Base-by-base conservation (phyloP, 2,113 vertebrate genomes). In the Butastur rufipennis region DNA sequence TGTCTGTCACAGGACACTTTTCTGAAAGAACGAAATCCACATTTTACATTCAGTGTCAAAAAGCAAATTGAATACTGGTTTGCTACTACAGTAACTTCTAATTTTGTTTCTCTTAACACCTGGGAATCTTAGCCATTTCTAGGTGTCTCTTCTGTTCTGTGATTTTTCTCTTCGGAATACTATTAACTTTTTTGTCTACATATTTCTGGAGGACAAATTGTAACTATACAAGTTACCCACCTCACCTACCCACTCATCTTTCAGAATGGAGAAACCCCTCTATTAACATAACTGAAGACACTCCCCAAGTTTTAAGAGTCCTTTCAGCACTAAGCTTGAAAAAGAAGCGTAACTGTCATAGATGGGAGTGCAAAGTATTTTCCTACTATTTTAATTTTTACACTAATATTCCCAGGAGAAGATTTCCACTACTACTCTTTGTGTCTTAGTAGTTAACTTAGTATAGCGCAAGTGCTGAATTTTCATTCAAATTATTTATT, bases 261-360 rank as follows among this genome's bases (percentile, higher is more conserved):
- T 42, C 58, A 81, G 36, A 8, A 53, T 2, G 17, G 13, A 81
- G 50, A 56, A 29, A 94, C 78, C 6, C 53, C 53, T 77, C 34
- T 8, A 1, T 3, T 23, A 12, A 14, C 4, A 2, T 0, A 38
- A 7, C 81, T 21, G 55, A 43, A 81, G 23, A 19, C 9, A 27
- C 16, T 77, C 40, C 50, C 31, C 26, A 9, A 4, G 26, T 53
- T 56, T 59, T 20, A 38, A 0, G 1, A 87, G 31, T 5, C 26
- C 71, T 74, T 71, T 34, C 65, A 62, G 48, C 58, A 65, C 12
- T 2, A 5, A 87, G 65, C 43, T 11, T 13, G 42, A 58, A 11
- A 21, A 36, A 31, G 43, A 31, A 53, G 5, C 8, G 3, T 2
- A 42, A 21, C 62, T 65, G 25, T 5, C 47, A 78, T 4, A 79